Evolutionary conservation across 2,888 invertebrate genomes (phyloP).

Genomic region (Nemurella pictetii): DNA sequence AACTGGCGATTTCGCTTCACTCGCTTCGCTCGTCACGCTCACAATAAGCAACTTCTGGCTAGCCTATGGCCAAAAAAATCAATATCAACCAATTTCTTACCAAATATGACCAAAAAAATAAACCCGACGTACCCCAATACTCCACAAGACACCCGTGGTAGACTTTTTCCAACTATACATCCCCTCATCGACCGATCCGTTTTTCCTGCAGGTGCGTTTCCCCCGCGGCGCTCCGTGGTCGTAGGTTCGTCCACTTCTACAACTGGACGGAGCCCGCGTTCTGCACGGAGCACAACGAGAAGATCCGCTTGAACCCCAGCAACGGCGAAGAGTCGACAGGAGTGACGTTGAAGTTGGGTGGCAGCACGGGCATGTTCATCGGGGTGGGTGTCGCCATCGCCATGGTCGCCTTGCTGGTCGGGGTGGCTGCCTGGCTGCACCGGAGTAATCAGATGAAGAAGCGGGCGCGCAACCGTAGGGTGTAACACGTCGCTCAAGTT

Average conservation of each 20-base stretch:
- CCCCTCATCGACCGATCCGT: too few relatives aligned
- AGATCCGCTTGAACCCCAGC: neutral
- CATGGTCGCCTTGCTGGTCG: conserved; percentile 23
- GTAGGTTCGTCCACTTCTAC: conserved; percentile 63
- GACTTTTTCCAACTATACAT: too few relatives aligned
- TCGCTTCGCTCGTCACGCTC: too few relatives aligned
- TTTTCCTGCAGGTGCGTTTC: conserved; percentile 55
- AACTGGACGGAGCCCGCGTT: conserved; percentile 59
- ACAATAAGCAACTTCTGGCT: too few relatives aligned
- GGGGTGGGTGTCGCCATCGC: conserved; percentile 6
- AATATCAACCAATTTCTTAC: too few relatives aligned
- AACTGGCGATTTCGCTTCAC: too few relatives aligned
- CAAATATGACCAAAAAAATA: too few relatives aligned
- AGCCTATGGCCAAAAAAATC: too few relatives aligned
- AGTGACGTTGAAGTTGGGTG: conserved; percentile 2
- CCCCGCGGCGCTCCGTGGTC: conserved; percentile 55
- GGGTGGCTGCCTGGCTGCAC: conserved; percentile 34
- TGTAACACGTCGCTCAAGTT: too few relatives aligned
- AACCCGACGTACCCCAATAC: too few relatives aligned
- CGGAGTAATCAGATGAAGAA: conserved; percentile 22
- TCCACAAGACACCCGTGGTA: too few relatives aligned
- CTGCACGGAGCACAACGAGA: conserved; percentile 49
- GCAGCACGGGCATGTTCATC: conserved; percentile 30
- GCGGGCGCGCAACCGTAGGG: conserved; percentile 33
- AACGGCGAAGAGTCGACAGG: neutral